Evolutionary conservation across 2,888 invertebrate species (phyloP).

Genomic region (Marronus borbonicus): DNA sequence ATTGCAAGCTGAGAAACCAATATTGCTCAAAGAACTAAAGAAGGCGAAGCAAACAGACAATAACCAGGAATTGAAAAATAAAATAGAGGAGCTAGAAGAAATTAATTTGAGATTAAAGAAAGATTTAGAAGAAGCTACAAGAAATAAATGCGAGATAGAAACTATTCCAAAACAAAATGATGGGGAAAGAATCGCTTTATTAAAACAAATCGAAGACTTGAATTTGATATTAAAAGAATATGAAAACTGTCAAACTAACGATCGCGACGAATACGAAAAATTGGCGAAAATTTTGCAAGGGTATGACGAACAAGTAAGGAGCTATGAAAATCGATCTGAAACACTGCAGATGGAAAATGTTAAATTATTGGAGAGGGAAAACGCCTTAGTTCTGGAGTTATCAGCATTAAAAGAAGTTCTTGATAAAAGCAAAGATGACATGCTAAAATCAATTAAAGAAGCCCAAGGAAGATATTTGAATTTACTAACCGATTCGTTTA

Average conservation of each 20-base stretch:
- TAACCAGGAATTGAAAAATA: constrained; percentile 60
- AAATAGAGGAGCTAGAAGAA: constrained; percentile 57
- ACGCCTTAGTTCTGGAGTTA: constrained; percentile 22
- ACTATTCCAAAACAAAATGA: constrained; percentile 35
- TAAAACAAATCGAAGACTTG: constrained; percentile 64
- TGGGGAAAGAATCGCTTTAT: constrained; percentile 59
- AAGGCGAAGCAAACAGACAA: constrained; percentile 17
- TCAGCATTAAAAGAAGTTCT: constrained; percentile 42
- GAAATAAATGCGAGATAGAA: background rate
- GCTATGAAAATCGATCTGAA: constrained; percentile 50
- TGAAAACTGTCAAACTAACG: constrained; percentile 46
- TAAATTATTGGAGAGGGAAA: constrained; percentile 38
- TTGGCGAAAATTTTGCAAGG: constrained; percentile 53
- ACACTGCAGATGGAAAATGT: constrained; percentile 46
- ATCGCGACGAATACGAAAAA: constrained; percentile 52
- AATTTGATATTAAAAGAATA: constrained; percentile 61
- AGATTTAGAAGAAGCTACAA: constrained; percentile 19
- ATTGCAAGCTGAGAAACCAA: constrained; percentile 48
- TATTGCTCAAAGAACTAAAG: constrained; percentile 47
- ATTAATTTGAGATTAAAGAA: constrained; percentile 25
- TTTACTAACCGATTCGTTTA: constrained; percentile 53
- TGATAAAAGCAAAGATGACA: constrained; percentile 68
- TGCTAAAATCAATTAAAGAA: constrained; percentile 62
- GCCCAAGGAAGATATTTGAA: constrained; percentile 70
- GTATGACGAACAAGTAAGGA: constrained; percentile 53